Evolutionary conservation across 2,113 vertebrate genomes (phyloP).

Genomic region (Panthera uncia): DNA sequence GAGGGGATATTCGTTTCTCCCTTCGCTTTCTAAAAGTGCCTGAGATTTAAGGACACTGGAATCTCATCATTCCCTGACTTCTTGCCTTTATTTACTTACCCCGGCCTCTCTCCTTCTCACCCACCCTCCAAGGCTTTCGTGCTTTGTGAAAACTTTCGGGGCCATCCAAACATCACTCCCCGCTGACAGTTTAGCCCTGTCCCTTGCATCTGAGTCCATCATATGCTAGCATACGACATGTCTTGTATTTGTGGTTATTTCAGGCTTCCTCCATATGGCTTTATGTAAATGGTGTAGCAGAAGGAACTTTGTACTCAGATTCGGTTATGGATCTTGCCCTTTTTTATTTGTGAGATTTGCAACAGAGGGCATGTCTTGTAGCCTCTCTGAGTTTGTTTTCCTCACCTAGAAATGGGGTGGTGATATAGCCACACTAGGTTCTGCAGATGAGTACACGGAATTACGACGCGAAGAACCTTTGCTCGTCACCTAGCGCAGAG

Average conservation of each 20-base stretch:
- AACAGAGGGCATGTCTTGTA: background rate
- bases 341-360: background rate
- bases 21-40: background rate
- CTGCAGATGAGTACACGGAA: background rate
- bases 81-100: background rate
- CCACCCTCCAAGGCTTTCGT: background rate
- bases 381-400: background rate
- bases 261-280: background rate
- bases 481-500: background rate
- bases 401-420: background rate
- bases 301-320: background rate
- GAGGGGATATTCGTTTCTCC: background rate
- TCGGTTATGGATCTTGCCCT: background rate
- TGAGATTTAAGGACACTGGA: background rate
- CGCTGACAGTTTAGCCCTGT: background rate
- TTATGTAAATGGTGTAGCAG: background rate
- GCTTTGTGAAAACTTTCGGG: background rate
- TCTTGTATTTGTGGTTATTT: conserved; percentile 9
- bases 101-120: background rate
- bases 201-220: background rate
- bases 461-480: background rate
- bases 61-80: background rate
- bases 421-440: background rate
- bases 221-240: background rate
- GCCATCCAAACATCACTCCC: background rate